Conservation (phyloP, 2,113 vertebrate species). For the Laticauda colubrina region DNA sequence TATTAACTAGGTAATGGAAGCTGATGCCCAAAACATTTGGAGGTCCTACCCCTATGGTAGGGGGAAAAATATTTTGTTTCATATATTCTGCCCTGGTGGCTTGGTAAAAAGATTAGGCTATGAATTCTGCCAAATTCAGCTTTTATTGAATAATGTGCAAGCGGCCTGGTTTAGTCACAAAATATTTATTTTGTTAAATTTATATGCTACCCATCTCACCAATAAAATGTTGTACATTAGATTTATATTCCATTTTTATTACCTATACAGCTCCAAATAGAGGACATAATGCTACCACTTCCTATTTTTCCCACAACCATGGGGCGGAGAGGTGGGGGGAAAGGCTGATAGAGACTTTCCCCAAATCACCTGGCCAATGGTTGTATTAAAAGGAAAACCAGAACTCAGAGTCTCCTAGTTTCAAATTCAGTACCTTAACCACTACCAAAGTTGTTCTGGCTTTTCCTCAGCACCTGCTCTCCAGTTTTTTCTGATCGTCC, state of each 20-base stretch:
- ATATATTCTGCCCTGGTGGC: not conserved
- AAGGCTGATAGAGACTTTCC: not conserved
- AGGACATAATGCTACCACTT: not conserved
- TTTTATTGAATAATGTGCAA: not conserved
- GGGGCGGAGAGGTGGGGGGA: not conserved
- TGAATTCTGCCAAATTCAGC: not conserved
- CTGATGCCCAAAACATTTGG: not conserved
- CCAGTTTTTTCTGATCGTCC: not conserved
- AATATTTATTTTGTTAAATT: not conserved
- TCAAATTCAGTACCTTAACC: not conserved
- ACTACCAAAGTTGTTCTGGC: not conserved
- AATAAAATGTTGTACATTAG: not conserved
- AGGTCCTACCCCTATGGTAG: not conserved
- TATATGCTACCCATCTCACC: not conserved
- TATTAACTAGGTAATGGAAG: not conserved
- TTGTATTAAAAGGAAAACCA: not conserved
- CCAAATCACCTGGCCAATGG: not conserved
- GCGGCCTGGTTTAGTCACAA: not conserved
- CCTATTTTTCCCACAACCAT: not conserved
- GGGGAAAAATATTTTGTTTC: not conserved
- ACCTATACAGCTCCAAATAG: not conserved
- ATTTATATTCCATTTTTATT: not conserved
- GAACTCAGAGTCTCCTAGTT: not conserved
- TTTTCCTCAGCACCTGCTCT: not conserved
- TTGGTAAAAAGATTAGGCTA: not conserved